Evolutionary conservation across 1,140 invertebrate species (phyloP).

Genomic region (Lucilia sericata): DNA sequence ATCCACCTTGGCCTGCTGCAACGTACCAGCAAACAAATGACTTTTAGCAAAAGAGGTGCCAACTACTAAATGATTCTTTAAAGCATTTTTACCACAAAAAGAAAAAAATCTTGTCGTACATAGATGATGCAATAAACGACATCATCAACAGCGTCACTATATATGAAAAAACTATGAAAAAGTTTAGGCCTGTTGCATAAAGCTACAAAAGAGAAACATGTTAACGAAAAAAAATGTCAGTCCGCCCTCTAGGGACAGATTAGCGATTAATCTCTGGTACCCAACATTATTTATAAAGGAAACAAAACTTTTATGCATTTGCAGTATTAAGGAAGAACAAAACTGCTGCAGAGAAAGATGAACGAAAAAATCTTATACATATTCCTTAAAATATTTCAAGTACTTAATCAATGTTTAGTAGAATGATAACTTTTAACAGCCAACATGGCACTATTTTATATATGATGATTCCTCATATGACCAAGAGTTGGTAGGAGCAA

Average conservation of each 20-base stretch:
- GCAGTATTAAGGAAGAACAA: conserved; percentile 44
- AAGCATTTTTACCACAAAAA: neutral
- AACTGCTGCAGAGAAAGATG: neutral
- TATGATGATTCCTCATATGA: conserved; percentile 55
- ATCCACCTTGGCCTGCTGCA: too few species aligned
- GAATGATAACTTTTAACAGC: conserved; percentile 62
- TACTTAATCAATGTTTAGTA: conserved; percentile 41
- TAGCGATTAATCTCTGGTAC: conserved; percentile 67
- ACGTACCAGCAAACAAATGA: neutral
- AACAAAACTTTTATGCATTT: neutral
- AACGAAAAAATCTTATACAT: neutral
- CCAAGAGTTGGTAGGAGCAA: neutral
- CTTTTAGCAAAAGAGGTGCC: conserved; percentile 38
- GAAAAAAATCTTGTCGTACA: neutral
- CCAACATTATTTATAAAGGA: conserved; percentile 37
- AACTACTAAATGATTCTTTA: conserved; percentile 35
- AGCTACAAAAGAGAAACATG: neutral
- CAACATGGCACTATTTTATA: conserved; percentile 60
- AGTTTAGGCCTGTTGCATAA: neutral
- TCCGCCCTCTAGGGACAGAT: conserved; percentile 66
- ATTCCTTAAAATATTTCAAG: conserved; percentile 21
- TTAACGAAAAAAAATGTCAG: conserved; percentile 56
- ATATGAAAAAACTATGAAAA: neutral
- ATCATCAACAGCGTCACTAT: conserved; percentile 38
- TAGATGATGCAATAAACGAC: conserved; percentile 31